Conservation (phyloP, 2,888 invertebrate genomes). For the Perdita meconis region DNA sequence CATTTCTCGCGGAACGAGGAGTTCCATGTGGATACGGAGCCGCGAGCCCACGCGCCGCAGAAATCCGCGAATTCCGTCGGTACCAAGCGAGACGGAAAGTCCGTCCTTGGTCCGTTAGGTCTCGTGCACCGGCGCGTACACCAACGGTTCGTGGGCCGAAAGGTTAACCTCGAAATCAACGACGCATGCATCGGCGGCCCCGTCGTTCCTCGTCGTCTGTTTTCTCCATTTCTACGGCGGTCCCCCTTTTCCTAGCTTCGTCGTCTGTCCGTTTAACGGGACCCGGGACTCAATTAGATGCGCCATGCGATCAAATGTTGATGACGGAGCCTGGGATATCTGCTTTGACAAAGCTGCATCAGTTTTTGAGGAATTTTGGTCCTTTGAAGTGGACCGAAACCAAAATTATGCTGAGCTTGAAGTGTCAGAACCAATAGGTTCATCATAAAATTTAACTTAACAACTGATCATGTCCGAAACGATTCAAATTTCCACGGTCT, state of each 20-base stretch:
- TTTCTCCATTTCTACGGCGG: constrained; percentile 38
- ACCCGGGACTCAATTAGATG: constrained; percentile 54
- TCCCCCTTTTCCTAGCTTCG: neutral
- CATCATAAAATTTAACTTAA: too few species aligned
- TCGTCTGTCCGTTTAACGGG: constrained; percentile 56
- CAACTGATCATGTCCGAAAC: too few species aligned
- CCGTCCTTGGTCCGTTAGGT: constrained; percentile 74
- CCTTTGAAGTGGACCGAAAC: too few species aligned
- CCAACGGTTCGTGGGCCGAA: constrained; percentile 56
- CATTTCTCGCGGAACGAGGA: constrained; percentile 23
- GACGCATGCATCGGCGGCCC: constrained; percentile 57
- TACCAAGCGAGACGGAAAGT: constrained; percentile 52
- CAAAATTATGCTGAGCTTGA: too few species aligned
- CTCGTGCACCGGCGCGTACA: constrained; percentile 39
- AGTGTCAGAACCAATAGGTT: too few species aligned
- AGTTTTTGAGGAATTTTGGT: too few species aligned
- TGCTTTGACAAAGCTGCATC: neutral
- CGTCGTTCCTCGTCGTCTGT: constrained; percentile 35
- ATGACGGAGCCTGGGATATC: neutral
- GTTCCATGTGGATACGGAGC: constrained; percentile 30
- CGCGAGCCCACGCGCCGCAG: constrained; percentile 30
- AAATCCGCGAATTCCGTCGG: constrained; percentile 59
- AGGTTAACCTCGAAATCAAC: constrained; percentile 70
- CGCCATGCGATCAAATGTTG: neutral
- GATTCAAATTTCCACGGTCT: too few species aligned